Conservation (phyloP, 2,113 vertebrate species). For the Equus przewalskii region DNA sequence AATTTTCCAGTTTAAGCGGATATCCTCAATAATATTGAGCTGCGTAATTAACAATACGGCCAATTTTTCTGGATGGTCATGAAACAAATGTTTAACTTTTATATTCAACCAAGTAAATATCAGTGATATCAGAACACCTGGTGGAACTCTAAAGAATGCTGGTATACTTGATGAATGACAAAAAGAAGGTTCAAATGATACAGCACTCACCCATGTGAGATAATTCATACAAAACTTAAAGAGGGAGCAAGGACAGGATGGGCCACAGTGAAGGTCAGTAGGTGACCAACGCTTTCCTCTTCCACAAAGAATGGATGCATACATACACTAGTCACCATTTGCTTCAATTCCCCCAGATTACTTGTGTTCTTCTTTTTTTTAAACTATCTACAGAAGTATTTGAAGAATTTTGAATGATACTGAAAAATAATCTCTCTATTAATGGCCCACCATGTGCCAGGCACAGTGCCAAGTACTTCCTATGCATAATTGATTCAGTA, state of each 20-base stretch:
- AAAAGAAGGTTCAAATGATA: not conserved
- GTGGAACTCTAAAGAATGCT: not conserved
- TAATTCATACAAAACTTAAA: not conserved
- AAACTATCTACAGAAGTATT: slow-evolving; percentile 32
- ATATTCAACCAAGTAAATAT: not conserved
- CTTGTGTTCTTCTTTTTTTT: not conserved
- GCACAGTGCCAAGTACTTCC: not conserved
- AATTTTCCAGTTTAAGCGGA: not conserved
- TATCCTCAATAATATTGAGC: not conserved
- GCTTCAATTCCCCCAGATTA: not conserved
- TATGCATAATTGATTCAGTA: not conserved
- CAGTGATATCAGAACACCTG: not conserved
- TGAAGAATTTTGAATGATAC: not conserved
- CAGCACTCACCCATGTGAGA: not conserved
- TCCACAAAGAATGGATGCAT: not conserved
- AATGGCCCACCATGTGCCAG: not conserved
- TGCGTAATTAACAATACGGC: not conserved
- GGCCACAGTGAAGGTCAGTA: not conserved
- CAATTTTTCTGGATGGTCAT: slow-evolving; percentile 18
- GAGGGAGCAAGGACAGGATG: not conserved
- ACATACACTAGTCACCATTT: not conserved
- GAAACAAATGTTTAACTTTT: slow-evolving; percentile 39
- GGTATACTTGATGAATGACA: not conserved
- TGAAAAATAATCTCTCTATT: not conserved
- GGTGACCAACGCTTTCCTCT: not conserved